Evolutionary conservation across 2,113 vertebrate species (phyloP), one percentile per base, ranked within the genome.

Genomic region (Leucoraja erinaceus): DNA sequence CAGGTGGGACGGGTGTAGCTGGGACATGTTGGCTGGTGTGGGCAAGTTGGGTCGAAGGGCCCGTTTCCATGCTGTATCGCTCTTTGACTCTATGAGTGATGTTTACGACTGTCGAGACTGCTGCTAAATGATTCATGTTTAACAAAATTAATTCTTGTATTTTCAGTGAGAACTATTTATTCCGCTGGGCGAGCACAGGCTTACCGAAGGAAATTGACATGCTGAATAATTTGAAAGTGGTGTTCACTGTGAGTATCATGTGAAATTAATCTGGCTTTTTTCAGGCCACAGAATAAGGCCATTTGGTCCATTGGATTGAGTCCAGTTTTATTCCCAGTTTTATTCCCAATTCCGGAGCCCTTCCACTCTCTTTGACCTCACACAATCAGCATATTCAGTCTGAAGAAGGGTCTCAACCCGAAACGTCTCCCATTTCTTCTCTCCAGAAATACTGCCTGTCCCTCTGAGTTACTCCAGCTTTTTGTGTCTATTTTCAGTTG

Each of bases 151-250:
- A 16, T 66, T 68, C 47, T 14, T 77, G 5, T 83, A 61, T 22
- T 68, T 0, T 0, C 94, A 95, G 95, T 0, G 95, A 95, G 93
- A 95, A 93, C 94, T 95, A 95, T 0, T 94, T 95, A 93, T 95
- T 95, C 94, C 94, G 93, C 93, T 95, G 95, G 95, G 95, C 95
- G 93, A 95, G 95, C 93, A 95, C 95, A 0, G 95, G 95, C 0
- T 94, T 95, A 6, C 95, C 95, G 0, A 94, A 95, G 93, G 95
- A 95, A 93, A 94, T 95, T 0, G 95, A 95, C 76, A 93, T 94
- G 94, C 94, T 95, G 93, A 95, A 95, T 94, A 95, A 95, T 92
- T 94, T 95, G 83, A 93, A 14, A 56, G 95, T 93, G 0, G 1
- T 95, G 81, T 95, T 95, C 94, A 95, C 95, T 47, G 95, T 95